phyloP scores from a whole-genome alignment of 2,797 vertebrate genomes.

The Brotula barbata region DNA sequence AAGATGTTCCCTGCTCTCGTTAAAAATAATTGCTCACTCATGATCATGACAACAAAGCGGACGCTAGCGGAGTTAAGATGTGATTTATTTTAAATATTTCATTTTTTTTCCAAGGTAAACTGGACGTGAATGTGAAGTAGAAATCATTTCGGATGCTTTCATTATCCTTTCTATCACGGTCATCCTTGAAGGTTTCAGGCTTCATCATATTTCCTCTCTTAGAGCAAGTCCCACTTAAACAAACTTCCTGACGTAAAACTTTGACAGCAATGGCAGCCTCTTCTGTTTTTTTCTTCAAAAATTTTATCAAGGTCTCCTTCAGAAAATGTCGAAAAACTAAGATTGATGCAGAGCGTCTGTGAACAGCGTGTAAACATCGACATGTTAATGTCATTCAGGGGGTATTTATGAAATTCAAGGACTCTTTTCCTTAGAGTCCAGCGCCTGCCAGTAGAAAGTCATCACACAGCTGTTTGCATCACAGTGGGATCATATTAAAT shows the following conservation, averaged over 20 bases:
- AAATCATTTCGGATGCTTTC: too few species aligned
- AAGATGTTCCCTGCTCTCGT: neutral
- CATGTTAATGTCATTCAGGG: neutral
- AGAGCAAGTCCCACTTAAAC: too few species aligned
- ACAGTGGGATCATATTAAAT: slow-evolving; percentile 28
- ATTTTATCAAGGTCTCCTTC: neutral
- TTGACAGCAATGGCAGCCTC: slow-evolving; percentile 8
- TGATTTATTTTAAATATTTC: too few species aligned
- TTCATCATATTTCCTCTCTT: neutral
- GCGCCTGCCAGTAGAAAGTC: slow-evolving; percentile 5
- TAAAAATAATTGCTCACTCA: neutral
- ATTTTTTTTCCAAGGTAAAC: too few species aligned
- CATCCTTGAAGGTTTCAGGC: neutral
- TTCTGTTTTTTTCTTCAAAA: slow-evolving; percentile 6
- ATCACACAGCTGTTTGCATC: slow-evolving; percentile 10
- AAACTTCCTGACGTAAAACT: neutral
- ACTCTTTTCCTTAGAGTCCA: slow-evolving; percentile 10
- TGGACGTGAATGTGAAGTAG: too few species aligned
- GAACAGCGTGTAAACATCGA: slow-evolving; percentile 8
- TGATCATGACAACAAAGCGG: too few species aligned
- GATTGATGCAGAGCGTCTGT: slow-evolving; percentile 15
- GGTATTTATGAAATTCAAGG: neutral
- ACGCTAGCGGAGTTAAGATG: too few species aligned
- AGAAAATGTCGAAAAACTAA: too few species aligned
- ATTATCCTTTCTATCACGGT: too few species aligned